A percentile compares a stretch with the other conserved stretches of the same genome.
Evolutionary conservation across 2,888 invertebrate genomes (phyloP).

Genomic region (Ceratothoa steindachneri): DNA sequence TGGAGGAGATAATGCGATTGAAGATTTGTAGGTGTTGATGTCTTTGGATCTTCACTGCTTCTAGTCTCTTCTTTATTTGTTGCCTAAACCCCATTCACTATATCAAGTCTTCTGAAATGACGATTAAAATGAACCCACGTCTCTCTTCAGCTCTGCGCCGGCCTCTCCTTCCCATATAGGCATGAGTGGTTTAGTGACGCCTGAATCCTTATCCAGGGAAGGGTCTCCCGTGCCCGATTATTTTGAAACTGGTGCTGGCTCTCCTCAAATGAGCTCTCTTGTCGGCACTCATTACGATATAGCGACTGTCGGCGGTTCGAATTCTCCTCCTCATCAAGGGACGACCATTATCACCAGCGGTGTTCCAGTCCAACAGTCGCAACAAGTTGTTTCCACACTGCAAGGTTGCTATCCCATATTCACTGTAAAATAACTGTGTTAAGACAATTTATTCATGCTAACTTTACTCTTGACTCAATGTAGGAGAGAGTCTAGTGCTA

Average conservation of each 20-base stretch:
- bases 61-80: too few relatives aligned
- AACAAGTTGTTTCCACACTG: constrained; percentile 40
- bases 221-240: constrained; percentile 79
- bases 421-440: background rate
- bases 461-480: too few relatives aligned
- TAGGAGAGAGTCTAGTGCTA: too few relatives aligned
- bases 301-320: constrained; percentile 31
- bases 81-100: too few relatives aligned
- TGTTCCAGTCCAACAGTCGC: constrained; percentile 36
- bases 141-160: constrained; percentile 57
- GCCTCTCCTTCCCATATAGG: constrained; percentile 81
- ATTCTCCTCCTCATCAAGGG: constrained; percentile 25
- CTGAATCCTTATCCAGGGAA: constrained; percentile 81
- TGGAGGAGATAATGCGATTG: too few relatives aligned
- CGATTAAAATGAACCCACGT: too few relatives aligned
- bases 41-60: too few relatives aligned
- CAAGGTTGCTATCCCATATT: constrained; percentile 34
- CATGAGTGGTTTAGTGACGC: constrained; percentile 76
- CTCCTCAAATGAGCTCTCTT: constrained; percentile 23
- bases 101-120: too few relatives aligned
- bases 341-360: constrained; percentile 33
- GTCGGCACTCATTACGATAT: constrained; percentile 36
- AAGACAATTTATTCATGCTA: background rate
- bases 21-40: too few relatives aligned
- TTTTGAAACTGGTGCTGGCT: constrained; percentile 35